A percentile compares a stretch with the other conserved stretches of the same genome.
These are phyloP conservation scores for Gephyroberyx darwinii DNA, from an alignment of 2,797 vertebrate species.

Conservation along the genomic window DNA sequence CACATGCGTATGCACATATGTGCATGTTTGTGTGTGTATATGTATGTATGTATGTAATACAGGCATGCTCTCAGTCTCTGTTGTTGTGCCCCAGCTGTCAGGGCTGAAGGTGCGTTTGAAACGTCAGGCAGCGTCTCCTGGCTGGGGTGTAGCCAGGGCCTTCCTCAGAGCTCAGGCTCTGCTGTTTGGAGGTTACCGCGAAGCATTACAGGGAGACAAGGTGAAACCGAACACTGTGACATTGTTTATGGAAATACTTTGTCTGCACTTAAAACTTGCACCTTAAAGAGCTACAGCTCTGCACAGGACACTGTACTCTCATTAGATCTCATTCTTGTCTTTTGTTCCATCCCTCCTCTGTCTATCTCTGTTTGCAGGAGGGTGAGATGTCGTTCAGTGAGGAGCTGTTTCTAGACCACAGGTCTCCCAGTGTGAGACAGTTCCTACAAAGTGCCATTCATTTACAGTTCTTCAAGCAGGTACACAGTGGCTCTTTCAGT, in stretches of 20 bases:
- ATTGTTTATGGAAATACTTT: not conserved
- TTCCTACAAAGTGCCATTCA: constrained; percentile 88
- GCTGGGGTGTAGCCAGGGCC: constrained; percentile 86
- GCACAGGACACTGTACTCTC: not conserved
- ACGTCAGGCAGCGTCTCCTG: constrained; percentile 83
- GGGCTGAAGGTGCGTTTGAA: constrained; percentile 85
- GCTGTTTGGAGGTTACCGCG: constrained; percentile 89
- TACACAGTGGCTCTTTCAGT: constrained; percentile 42
- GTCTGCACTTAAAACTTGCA: not conserved
- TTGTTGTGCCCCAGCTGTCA: constrained; percentile 77
- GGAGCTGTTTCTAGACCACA: constrained; percentile 86
- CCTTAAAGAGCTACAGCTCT: not conserved
- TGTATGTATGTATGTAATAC: not conserved
- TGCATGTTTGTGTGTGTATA: constrained; percentile 20
- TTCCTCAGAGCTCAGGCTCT: constrained; percentile 89
- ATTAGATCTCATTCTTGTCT: not conserved
- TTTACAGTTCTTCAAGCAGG: constrained; percentile 92
- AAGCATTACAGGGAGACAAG: constrained; percentile 77
- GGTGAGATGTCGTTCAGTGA: constrained; percentile 83
- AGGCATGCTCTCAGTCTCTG: not conserved
- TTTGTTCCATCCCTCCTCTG: not conserved
- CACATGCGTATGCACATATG: constrained; percentile 7
- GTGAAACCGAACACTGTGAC: constrained; percentile 66
- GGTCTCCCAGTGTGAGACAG: constrained; percentile 81
- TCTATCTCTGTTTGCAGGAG: constrained; percentile 71